Evolutionary conservation across 1,140 invertebrate genomes (phyloP), one percentile per base, ranked within the genome.

Genomic region (Cryptotermes secundus): DNA sequence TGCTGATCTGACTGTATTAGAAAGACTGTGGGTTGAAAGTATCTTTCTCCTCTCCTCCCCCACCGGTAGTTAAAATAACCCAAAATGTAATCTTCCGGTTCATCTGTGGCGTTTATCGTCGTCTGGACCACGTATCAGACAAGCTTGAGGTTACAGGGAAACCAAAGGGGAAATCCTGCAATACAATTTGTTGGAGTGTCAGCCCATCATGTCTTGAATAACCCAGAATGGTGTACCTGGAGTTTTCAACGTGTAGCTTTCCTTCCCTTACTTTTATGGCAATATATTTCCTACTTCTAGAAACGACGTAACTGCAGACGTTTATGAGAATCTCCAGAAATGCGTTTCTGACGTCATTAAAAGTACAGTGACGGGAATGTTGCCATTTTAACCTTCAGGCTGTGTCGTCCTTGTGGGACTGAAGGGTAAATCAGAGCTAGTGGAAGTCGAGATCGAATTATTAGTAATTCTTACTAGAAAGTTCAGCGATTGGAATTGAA

Each of bases 241-340:
- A 31, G 31, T 72, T 72, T 72, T 72, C 59, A 31, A 72, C n/a
- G n/a, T n/a, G 59, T 72, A 72, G 10, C 26, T 72, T 72, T 72
- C 31, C 59, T 14, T 72, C 4, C 26, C n/a, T 72, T 72, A n/a
- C 26, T 72, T 72, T 72, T 72, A 72, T 72, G n/a, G 26, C 59
- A 31, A 26, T n/a, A 72, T n/a, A 72, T 72, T 72, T 72, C 12
- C n/a, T 72, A 31, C 59, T 72, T 31, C 26, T 26, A 6, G n/a
- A 72, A 72, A 72, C 26, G 59, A 72, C 16, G 59, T 31, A 14
- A 26, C n/a, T 0, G 59, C 31, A 72, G 31, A 72, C n/a, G 59
- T 72, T 72, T 72, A 72, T n/a, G 59, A 72, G 59, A 72, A 72
- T 72, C 59, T 31, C 59, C n/a, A 72, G 59, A 9, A 31, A 72